Percentiles rank a stretch among this genome's conserved stretches.
phyloP scores from a whole-genome alignment of 2,888 invertebrate genomes.

The Steinernema carpocapsae region DNA sequence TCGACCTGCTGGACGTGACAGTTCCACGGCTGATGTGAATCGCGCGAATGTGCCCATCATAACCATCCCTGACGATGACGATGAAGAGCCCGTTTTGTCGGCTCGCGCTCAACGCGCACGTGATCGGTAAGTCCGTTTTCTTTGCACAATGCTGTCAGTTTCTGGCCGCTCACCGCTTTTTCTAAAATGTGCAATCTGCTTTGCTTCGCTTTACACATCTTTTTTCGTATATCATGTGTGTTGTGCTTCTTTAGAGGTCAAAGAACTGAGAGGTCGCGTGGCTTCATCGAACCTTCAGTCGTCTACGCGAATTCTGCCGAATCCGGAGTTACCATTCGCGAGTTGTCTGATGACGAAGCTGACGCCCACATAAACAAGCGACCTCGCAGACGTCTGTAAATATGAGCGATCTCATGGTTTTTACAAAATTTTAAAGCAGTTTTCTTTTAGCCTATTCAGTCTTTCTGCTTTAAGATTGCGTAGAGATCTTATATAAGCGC shows the following conservation, averaged over 20 bases:
- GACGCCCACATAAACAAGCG: conserved; percentile 37
- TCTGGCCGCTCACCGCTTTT: too few species aligned
- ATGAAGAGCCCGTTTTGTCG: conserved; percentile 39
- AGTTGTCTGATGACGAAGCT: conserved; percentile 65
- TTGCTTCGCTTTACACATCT: background rate
- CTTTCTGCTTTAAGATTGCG: background rate
- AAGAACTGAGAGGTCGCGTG: conserved; percentile 22
- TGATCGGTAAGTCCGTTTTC: too few species aligned
- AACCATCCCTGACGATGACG: conserved; percentile 54
- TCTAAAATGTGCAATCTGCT: background rate
- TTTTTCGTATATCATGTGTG: background rate
- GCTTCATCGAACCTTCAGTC: conserved; percentile 38
- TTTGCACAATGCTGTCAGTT: background rate
- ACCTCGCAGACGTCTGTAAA: background rate
- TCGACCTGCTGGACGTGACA: background rate
- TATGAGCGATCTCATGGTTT: background rate
- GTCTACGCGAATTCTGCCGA: background rate
- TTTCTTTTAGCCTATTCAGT: background rate
- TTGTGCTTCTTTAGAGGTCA: conserved; percentile 28
- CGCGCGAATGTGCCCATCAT: conserved; percentile 47
- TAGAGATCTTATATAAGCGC: too few species aligned
- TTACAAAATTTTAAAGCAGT: too few species aligned
- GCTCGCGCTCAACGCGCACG: too few species aligned
- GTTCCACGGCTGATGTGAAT: background rate
- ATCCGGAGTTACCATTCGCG: conserved; percentile 50